A percentile compares a stretch with the other conserved stretches of the same genome.
phyloP scores from a whole-genome alignment of 1,140 invertebrate genomes.

The Drosophila ironensis region DNA sequence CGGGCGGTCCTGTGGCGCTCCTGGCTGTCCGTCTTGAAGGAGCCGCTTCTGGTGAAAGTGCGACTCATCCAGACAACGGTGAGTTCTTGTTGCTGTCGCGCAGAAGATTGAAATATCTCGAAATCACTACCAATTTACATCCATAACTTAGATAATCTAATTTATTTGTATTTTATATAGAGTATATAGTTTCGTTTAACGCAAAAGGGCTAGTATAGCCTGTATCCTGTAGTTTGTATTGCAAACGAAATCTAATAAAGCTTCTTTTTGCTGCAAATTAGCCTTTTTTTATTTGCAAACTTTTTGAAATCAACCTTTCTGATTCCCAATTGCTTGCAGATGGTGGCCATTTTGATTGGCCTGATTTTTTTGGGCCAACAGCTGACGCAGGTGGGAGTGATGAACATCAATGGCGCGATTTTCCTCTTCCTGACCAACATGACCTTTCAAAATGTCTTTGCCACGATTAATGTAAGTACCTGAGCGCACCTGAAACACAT shows the following conservation, averaged over 20 bases:
- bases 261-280: neutral
- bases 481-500: too few relatives aligned
- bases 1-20: conserved; percentile 94
- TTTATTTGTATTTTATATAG: neutral
- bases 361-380: conserved; percentile 94
- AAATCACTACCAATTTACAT: neutral
- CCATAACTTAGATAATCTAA: neutral
- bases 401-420: conserved; percentile 98
- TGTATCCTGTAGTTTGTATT: neutral
- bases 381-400: conserved; percentile 93
- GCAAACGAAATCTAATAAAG: neutral
- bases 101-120: neutral
- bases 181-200: too few relatives aligned
- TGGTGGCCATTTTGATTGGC: conserved; percentile 93
- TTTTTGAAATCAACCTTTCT: neutral
- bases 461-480: conserved; percentile 91
- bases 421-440: conserved; percentile 96
- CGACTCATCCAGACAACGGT: conserved; percentile 94
- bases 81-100: conserved; percentile 81
- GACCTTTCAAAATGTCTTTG: conserved; percentile 96
- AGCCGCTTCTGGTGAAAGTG: conserved; percentile 94
- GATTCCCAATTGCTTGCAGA: conserved; percentile 82
- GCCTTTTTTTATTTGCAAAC: neutral
- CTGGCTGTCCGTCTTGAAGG: conserved; percentile 93
- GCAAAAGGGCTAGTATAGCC: too few relatives aligned